Conservation (phyloP, 2,113 vertebrate species). For the Miniopterus natalensis region DNA sequence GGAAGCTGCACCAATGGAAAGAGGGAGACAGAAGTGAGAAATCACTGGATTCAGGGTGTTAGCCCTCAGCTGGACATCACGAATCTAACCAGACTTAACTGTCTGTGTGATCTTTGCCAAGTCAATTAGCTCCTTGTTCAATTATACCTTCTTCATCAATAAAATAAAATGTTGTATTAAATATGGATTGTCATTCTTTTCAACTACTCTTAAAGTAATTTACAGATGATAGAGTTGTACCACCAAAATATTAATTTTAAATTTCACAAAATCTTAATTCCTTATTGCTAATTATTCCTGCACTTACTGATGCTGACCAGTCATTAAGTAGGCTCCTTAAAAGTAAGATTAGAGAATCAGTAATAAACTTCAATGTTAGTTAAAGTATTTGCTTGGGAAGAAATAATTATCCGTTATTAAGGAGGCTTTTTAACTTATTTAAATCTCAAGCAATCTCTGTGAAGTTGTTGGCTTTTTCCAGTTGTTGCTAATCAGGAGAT, state of each 20-base stretch:
- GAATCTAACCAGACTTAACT: neutral
- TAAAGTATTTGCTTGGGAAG: slow-evolving; percentile 30
- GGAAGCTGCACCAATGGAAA: neutral
- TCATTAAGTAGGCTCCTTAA: slow-evolving; percentile 15
- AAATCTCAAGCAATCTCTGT: slow-evolving; percentile 19
- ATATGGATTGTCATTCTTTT: neutral
- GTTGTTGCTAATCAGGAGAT: neutral
- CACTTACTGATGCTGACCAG: neutral
- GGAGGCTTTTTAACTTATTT: slow-evolving; percentile 28
- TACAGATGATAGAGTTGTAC: neutral
- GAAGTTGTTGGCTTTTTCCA: neutral
- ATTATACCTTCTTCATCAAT: neutral
- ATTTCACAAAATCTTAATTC: slow-evolving; percentile 30
- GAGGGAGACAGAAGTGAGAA: neutral
- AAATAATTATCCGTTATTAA: neutral
- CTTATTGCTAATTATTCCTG: neutral
- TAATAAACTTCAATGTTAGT: slow-evolving; percentile 22
- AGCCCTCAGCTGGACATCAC: neutral
- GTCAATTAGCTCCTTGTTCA: neutral
- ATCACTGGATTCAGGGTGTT: neutral
- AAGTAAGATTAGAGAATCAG: slow-evolving; percentile 41
- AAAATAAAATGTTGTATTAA: neutral
- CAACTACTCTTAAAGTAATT: neutral
- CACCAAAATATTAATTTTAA: slow-evolving; percentile 15
- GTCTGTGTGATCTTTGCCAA: neutral